These are phyloP conservation scores for Ochlodes sylvanus DNA, from an alignment of 2,888 invertebrate genomes.

Conservation along the genomic window DNA sequence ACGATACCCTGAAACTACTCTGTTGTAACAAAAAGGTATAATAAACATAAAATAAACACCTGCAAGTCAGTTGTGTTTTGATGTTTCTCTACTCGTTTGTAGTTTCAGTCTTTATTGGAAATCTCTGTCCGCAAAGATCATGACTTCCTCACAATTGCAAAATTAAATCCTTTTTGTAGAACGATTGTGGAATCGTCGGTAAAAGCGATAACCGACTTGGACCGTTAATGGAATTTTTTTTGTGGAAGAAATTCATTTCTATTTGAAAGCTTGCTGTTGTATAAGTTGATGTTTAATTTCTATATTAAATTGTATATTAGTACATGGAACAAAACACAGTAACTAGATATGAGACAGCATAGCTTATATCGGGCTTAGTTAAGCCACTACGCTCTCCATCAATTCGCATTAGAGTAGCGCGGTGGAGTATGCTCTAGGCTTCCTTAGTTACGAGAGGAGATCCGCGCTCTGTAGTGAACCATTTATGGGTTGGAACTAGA, in stretches of 20 bases:
- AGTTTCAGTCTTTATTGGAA: neutral
- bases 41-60: neutral
- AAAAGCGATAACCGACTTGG: neutral
- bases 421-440: too few species aligned
- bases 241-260: neutral
- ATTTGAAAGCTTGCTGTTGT: neutral
- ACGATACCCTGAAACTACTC: too few species aligned
- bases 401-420: too few species aligned
- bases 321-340: too few species aligned
- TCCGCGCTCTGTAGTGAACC: too few species aligned
- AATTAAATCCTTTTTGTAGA: conserved; percentile 7
- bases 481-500: too few species aligned
- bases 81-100: neutral
- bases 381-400: too few species aligned
- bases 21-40: neutral
- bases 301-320: neutral
- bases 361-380: too few species aligned
- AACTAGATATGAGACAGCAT: too few species aligned
- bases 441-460: too few species aligned
- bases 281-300: neutral
- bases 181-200: conserved; percentile 1
- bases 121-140: neutral
- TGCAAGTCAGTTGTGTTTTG: neutral
- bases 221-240: neutral
- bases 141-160: neutral